Percentiles rank a stretch among this genome's conserved stretches.
Evolutionary conservation across 2,113 vertebrate genomes (phyloP).

Genomic region (Lophochroa leadbeateri): DNA sequence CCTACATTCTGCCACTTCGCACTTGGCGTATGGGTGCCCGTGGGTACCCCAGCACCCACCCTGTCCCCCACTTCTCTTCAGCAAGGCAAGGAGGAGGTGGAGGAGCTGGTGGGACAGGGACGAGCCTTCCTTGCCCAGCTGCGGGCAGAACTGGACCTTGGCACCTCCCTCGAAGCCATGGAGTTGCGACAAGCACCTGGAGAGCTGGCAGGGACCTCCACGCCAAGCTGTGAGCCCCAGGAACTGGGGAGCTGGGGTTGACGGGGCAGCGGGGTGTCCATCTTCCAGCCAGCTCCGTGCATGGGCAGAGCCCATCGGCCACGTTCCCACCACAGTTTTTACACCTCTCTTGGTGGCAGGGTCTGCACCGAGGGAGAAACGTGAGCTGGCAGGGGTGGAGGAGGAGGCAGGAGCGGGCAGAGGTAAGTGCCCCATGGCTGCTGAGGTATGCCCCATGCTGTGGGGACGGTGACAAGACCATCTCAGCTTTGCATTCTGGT

Average conservation of each 20-base stretch:
- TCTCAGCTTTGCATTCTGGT: rapidly evolving
- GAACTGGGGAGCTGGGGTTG: neutral
- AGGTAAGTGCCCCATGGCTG: neutral
- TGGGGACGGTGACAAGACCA: rapidly evolving
- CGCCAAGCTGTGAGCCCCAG: neutral
- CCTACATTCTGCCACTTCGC: neutral
- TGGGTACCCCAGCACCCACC: neutral
- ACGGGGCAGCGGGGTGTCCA: rapidly evolving
- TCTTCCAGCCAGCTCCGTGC: rapidly evolving
- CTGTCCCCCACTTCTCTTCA: neutral
- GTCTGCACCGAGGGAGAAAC: neutral
- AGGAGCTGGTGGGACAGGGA: slow-evolving; percentile 74
- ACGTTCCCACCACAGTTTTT: rapidly evolving
- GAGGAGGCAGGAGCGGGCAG: rapidly evolving
- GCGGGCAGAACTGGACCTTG: slow-evolving; percentile 25
- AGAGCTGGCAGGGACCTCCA: rapidly evolving
- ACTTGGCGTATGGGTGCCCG: rapidly evolving
- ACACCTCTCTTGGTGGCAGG: neutral
- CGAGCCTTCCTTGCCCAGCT: slow-evolving; percentile 43
- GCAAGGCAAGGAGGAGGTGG: slow-evolving; percentile 64
- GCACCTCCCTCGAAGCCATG: neutral
- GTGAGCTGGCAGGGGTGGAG: neutral
- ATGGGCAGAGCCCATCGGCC: rapidly evolving
- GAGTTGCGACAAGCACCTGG: neutral
- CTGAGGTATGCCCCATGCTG: rapidly evolving